Conservation (phyloP, 2,113 vertebrate genomes). For the Thalassoma bifasciatum region DNA sequence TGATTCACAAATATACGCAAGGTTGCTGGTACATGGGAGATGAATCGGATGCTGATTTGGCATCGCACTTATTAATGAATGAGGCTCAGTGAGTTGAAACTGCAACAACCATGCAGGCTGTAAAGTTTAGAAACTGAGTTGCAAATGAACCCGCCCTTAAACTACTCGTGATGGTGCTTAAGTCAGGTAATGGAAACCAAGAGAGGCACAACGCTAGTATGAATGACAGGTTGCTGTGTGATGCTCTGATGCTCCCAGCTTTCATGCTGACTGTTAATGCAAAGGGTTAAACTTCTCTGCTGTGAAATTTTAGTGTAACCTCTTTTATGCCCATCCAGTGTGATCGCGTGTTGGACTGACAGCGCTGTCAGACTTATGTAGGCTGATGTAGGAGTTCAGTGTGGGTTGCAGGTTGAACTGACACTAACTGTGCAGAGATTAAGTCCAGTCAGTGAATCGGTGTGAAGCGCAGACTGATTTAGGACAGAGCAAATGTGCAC, state of each 20-base stretch:
- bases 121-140: not conserved
- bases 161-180: not conserved
- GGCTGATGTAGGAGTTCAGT: not conserved
- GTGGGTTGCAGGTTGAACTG: not conserved
- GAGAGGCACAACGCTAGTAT: not conserved
- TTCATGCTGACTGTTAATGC: not conserved
- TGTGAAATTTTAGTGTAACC: not conserved
- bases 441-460: not conserved
- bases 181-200: not conserved
- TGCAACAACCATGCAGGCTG: not conserved
- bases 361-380: not conserved
- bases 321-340: not conserved
- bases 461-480: not conserved
- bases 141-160: not conserved
- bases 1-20: too few relatives aligned
- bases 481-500: constrained; percentile 4
- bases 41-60: too few relatives aligned
- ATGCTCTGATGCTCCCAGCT: not conserved
- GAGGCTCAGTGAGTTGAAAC: not conserved
- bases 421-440: not conserved
- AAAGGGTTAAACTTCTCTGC: not conserved
- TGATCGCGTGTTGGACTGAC: not conserved
- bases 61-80: too few relatives aligned
- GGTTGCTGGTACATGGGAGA: too few relatives aligned
- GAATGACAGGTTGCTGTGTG: not conserved